phyloP scores from a whole-genome alignment of 1,140 invertebrate species.

The Macrobrachium rosenbergii region DNA sequence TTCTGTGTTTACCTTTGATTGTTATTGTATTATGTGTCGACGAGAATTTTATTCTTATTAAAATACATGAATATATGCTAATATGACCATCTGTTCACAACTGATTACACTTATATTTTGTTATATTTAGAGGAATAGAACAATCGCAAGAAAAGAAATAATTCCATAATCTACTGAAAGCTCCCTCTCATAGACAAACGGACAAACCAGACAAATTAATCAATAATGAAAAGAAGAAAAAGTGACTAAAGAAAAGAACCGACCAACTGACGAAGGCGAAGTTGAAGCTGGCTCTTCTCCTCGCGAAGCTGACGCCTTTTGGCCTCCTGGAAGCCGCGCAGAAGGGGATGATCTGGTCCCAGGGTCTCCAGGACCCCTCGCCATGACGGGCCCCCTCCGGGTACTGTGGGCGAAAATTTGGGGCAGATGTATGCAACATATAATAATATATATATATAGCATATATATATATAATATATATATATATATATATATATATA shows the following conservation, averaged over 20 bases:
- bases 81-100: no score
- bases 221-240: neutral
- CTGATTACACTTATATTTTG: no score
- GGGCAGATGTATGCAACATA: neutral
- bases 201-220: neutral
- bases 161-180: neutral
- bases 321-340: constrained; percentile 46
- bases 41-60: no score
- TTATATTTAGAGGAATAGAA: no score
- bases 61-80: no score
- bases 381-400: constrained; percentile 31
- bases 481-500: neutral
- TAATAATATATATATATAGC: neutral
- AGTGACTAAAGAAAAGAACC: neutral
- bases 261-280: constrained; percentile 49
- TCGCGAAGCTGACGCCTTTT: constrained; percentile 36
- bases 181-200: no score
- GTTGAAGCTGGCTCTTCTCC: constrained; percentile 49
- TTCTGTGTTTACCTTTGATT: no score
- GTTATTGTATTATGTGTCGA: no score
- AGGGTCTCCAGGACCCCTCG: constrained; percentile 44
- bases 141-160: no score
- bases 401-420: neutral
- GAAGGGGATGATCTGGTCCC: constrained; percentile 47
- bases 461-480: neutral